These are phyloP conservation scores for Eristalinus aeneus DNA, from an alignment of 2,888 invertebrate species.

Conservation along the genomic window DNA sequence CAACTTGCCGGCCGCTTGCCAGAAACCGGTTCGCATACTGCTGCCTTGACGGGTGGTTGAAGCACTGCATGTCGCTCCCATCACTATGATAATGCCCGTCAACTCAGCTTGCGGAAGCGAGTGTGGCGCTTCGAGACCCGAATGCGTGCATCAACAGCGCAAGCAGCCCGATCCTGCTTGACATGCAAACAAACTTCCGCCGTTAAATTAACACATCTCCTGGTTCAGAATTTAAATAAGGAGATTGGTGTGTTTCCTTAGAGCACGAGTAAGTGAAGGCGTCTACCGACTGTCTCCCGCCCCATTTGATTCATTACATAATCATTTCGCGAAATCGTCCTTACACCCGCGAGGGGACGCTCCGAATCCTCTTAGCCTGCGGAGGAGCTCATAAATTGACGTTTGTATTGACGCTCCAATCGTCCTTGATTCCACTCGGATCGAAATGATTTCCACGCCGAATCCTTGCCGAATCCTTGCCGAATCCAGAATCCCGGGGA, in stretches of 20 bases:
- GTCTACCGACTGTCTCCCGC: conserved; percentile 16
- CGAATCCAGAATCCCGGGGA: background rate
- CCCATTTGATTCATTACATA: conserved; percentile 39
- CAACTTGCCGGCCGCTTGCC: background rate
- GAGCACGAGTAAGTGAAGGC: background rate
- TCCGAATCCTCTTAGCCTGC: conserved; percentile 46
- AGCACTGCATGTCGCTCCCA: background rate
- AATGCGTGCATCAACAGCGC: background rate
- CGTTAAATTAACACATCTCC: conserved; percentile 46
- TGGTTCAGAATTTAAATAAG: conserved; percentile 40
- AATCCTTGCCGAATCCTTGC: too few relatives aligned
- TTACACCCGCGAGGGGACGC: background rate
- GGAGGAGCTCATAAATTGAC: conserved; percentile 48
- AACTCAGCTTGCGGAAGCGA: conserved; percentile 13
- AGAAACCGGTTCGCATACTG: conserved; percentile 7
- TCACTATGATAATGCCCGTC: background rate
- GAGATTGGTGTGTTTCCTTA: conserved; percentile 5
- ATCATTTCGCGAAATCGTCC: conserved; percentile 37
- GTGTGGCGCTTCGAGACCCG: background rate
- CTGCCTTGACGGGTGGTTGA: conserved; percentile 17
- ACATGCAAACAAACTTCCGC: conserved; percentile 29
- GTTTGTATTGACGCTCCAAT: conserved; percentile 38
- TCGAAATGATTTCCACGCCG: background rate
- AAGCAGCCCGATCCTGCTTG: conserved; percentile 7
- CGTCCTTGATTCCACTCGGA: conserved; percentile 30